These are phyloP conservation scores for Xiphophorus maculatus DNA, from an alignment of 2,113 vertebrate species.

Conservation along the genomic window DNA sequence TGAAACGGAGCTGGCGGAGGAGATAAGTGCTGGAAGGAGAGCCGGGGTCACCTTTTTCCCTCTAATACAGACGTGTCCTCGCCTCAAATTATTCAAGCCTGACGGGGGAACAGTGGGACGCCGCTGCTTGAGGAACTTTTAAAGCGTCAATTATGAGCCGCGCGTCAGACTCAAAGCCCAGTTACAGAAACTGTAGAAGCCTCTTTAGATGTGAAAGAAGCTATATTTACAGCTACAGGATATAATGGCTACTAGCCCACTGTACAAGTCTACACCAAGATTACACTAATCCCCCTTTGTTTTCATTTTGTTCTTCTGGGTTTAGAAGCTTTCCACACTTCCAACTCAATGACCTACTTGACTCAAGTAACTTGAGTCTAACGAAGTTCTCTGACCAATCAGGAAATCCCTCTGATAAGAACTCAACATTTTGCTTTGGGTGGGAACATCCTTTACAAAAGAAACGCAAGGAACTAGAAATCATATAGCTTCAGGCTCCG, in stretches of 20 bases:
- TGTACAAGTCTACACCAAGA: conserved; percentile 21
- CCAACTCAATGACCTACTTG: conserved; percentile 39
- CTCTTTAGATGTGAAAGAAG: conserved; percentile 28
- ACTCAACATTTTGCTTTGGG: conserved; percentile 16
- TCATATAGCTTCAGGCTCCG: no score
- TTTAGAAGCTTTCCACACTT: conserved; percentile 26
- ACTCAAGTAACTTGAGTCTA: no score
- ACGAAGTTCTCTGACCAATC: conserved; percentile 28
- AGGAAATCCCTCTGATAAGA: conserved; percentile 38
- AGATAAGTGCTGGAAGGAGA: conserved; percentile 73
- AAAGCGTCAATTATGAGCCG: conserved; percentile 61
- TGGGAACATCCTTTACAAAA: conserved; percentile 1
- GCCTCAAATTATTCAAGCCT: conserved; percentile 65
- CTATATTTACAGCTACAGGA: conserved; percentile 8
- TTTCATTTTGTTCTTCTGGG: conserved; percentile 37
- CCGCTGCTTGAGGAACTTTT: conserved; percentile 45
- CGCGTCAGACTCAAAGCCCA: conserved; percentile 34
- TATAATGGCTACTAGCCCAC: conserved; percentile 11
- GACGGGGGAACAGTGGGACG: conserved; percentile 58
- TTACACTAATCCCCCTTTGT: conserved; percentile 41
- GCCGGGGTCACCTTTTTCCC: conserved; percentile 68
- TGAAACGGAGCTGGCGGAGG: conserved; percentile 66
- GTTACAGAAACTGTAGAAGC: conserved; percentile 28
- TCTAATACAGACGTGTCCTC: conserved; percentile 67
- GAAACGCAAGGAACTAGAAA: not conserved